A percentile compares a stretch with the other conserved stretches of the same genome.
Conservation (phyloP, 2,113 vertebrate species). For the Ceratotherium simum region DNA sequence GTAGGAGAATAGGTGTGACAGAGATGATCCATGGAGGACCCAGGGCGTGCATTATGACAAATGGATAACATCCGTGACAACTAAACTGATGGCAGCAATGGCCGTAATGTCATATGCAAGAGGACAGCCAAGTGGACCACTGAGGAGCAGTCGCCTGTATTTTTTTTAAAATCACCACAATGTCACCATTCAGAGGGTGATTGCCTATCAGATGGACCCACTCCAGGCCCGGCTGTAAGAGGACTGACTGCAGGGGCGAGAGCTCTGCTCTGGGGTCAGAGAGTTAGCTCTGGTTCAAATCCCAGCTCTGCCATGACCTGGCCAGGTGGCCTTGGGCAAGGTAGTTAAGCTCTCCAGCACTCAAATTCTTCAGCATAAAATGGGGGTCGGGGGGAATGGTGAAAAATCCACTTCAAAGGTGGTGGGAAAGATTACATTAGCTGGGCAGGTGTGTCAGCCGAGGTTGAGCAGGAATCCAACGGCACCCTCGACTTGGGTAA, state of each 20-base stretch:
- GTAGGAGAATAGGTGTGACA: background rate
- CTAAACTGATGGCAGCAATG: background rate
- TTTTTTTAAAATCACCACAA: background rate
- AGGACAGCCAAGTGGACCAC: background rate
- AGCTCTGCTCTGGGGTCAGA: background rate
- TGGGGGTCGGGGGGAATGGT: fast-evolving
- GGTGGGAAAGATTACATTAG: background rate
- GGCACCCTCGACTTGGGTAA: background rate
- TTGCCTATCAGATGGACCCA: fast-evolving
- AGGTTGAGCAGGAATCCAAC: background rate
- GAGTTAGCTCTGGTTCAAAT: background rate
- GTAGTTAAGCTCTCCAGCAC: background rate
- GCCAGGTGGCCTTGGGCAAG: background rate
- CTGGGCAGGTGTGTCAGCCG: too few relatives aligned
- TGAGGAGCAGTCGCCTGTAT: background rate
- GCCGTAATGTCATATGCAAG: background rate
- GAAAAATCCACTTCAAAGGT: background rate
- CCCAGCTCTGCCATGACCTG: background rate
- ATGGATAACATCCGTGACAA: background rate
- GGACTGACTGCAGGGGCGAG: fast-evolving
- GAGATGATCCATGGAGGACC: background rate
- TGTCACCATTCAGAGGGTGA: background rate
- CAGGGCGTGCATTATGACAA: background rate
- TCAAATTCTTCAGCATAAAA: background rate
- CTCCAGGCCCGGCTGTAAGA: background rate